Evolutionary conservation across 2,888 invertebrate genomes (phyloP).

Genomic region (Drosophila melanosoma): DNA sequence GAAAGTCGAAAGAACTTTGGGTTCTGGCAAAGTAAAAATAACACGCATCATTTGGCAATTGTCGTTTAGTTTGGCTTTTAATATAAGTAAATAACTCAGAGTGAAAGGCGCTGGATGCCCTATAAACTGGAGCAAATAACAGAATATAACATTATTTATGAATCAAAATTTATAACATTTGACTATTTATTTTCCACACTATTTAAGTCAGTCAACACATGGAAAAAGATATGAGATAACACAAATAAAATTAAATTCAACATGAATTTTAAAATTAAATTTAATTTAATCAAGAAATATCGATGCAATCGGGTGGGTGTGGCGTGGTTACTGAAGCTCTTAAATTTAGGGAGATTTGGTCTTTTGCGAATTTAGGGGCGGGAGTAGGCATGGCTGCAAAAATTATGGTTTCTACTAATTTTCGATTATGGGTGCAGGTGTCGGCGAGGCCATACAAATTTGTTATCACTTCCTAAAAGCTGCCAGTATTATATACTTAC

Average conservation of each 20-base stretch:
- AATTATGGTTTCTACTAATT: too few species aligned
- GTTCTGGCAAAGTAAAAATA: constrained; percentile 41
- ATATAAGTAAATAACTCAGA: constrained; percentile 13
- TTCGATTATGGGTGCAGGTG: too few species aligned
- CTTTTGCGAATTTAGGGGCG: too few species aligned
- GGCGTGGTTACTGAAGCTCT: too few species aligned
- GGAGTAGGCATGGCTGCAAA: too few species aligned
- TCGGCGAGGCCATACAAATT: too few species aligned
- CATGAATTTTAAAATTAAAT: background rate
- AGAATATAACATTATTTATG: background rate
- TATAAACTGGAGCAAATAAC: background rate
- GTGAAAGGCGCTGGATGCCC: constrained; percentile 10
- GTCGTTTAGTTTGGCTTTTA: constrained; percentile 31
- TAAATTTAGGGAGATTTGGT: too few species aligned
- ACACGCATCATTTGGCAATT: constrained; percentile 65
- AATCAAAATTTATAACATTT: background rate
- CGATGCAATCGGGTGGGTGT: too few species aligned
- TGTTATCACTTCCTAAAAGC: too few species aligned
- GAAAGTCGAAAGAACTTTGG: background rate
- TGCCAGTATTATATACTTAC: too few species aligned
- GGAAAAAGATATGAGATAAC: background rate
- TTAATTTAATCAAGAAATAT: too few species aligned
- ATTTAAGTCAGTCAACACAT: background rate
- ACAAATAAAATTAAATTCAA: background rate
- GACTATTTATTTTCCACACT: background rate